Base-by-base conservation (phyloP, 2,888 invertebrate genomes). In the Siphlonurus alternatus region DNA sequence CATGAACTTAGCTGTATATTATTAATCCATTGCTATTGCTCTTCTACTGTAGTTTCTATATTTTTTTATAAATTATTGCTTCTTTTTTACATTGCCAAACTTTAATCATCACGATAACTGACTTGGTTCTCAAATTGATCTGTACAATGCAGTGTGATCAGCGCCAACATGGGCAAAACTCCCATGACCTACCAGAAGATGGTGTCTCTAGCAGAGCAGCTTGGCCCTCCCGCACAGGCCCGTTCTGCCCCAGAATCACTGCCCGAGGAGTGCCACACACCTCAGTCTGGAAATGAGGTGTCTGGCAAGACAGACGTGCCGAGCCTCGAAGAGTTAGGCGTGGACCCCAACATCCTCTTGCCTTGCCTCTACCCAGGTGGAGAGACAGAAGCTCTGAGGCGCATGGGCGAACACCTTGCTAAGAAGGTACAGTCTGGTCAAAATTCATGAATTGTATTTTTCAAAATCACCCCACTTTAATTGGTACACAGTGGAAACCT, bases 131-230 rank as follows among this genome's bases (percentile, higher is more conserved):
- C 20, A 1, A 5, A 54, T n/a, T 2, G 54, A 2, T 2, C 20
- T 20, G 1, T 2, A 20, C 2, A 5, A 2, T 67, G 1, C 63
- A 71, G 71, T 71, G 77, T 85, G 10, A 72, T 84, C 25, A 78
- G 77, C 66, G 81, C 78, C 67, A 86, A 85, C 72, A 74, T 79
- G 70, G 83, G 83, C 2, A 76, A 74, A 70, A 76, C 83, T 1
- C 84, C 85, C 0, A 70, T 84, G 65, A 84, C 83, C 1, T 85
- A 84, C 70, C 84, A 84, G 70, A 84, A 83, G 69, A 84, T 84
- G 72, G 71, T 84, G 20, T 78, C 80, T 15, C 76, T 84, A 67
- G 71, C 76, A 1, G 75, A 75, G 2, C 72, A 72, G 64, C 60
- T 72, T 65, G 67, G 77, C 0, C 71, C 72, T 64, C 71, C 76